Percentiles rank a stretch among this genome's conserved stretches.
phyloP scores from a whole-genome alignment of 2,113 vertebrate species.

The Plectropomus leopardus region DNA sequence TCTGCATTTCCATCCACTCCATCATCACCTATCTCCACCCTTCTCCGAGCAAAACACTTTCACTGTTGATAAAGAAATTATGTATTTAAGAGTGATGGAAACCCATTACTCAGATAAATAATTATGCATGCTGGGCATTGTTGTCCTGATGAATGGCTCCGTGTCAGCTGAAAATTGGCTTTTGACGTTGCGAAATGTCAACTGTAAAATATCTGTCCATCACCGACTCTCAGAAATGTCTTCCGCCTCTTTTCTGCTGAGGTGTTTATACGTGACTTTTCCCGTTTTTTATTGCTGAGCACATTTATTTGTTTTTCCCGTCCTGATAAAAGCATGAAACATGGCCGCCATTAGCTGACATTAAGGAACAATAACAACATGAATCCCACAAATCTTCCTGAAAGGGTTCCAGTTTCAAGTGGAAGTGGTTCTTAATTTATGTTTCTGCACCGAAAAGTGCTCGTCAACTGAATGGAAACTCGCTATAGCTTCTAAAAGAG shows the following conservation, averaged over 20 bases:
- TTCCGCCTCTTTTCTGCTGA: neutral
- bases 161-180: conserved; percentile 12
- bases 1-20: neutral
- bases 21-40: neutral
- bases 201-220: conserved; percentile 25
- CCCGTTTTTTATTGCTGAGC: neutral
- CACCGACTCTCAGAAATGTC: conserved; percentile 1
- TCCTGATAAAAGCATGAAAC: conserved; percentile 39
- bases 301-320: conserved; percentile 12
- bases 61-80: conserved; percentile 6
- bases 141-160: conserved; percentile 4
- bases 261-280: neutral
- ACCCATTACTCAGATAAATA: conserved; percentile 5
- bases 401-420: conserved; percentile 20
- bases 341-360: conserved; percentile 24
- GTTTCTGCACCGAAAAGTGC: neutral
- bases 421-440: conserved; percentile 29
- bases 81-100: neutral
- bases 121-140: neutral
- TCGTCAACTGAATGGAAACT: neutral
- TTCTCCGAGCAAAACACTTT: neutral
- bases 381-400: conserved; percentile 6
- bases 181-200: conserved; percentile 5
- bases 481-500: neutral
- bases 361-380: conserved; percentile 26